A percentile compares a stretch with the other conserved stretches of the same genome.
These are phyloP conservation scores for Pammene fasciana DNA, from an alignment of 2,888 invertebrate species.

Conservation along the genomic window DNA sequence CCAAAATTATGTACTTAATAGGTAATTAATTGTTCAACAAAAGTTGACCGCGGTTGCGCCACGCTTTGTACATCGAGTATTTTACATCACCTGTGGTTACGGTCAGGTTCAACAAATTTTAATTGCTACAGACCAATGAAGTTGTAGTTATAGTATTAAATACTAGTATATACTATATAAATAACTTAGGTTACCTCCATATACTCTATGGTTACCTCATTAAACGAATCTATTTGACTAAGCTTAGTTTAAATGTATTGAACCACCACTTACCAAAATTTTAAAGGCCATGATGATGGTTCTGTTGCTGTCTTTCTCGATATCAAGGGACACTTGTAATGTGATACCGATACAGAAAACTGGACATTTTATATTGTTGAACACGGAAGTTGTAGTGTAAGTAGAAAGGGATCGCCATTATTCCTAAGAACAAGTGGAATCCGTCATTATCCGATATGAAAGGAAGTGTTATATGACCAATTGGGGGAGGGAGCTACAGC, in stretches of 20 bases:
- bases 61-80: too few relatives aligned
- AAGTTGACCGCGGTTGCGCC: too few relatives aligned
- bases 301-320: slow-evolving; percentile 48
- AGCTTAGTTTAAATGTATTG: not conserved
- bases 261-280: slow-evolving; percentile 60
- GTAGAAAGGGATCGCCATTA: slow-evolving; percentile 68
- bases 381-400: slow-evolving; percentile 66
- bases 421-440: slow-evolving; percentile 26
- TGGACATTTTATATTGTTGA: slow-evolving; percentile 67
- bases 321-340: slow-evolving; percentile 57
- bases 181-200: too few relatives aligned
- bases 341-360: slow-evolving; percentile 39
- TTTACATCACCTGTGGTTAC: too few relatives aligned
- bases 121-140: too few relatives aligned
- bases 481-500: slow-evolving; percentile 5
- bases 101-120: too few relatives aligned
- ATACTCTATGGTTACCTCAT: too few relatives aligned
- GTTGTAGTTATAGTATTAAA: too few relatives aligned
- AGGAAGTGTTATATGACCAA: slow-evolving; percentile 24
- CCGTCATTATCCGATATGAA: slow-evolving; percentile 32
- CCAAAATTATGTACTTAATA: too few relatives aligned
- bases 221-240: too few relatives aligned
- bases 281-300: slow-evolving; percentile 64
- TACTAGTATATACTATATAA: too few relatives aligned
- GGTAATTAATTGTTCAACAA: too few relatives aligned